Evolutionary conservation across 2,113 vertebrate genomes (phyloP), one percentile per base, ranked within the genome.

Genomic region (Thamnophis sirtalis): DNA sequence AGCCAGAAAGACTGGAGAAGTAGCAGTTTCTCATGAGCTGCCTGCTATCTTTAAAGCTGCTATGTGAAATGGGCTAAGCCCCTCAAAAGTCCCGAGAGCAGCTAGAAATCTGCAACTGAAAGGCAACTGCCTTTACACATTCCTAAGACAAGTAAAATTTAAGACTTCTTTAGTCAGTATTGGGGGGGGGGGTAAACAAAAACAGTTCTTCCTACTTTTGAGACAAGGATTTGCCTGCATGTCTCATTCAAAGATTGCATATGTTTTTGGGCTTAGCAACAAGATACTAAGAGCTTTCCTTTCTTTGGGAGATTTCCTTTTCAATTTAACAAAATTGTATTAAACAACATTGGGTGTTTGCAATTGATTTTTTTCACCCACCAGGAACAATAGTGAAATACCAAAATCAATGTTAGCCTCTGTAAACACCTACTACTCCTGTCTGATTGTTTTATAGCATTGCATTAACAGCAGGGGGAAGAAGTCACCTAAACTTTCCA

Each of bases 351-450:
- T 89, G 86, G 53, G 92, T 94, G 68, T 93, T 95, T 94, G 68
- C 53, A 95, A 96, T 91, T 93, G 95, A 96, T 97, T 96, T 96
- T 60, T 95, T 89, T 93, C 55, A 95, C 87, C 89, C 56, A 95
- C 90, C 90, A 93, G 93, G 85, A 95, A 88, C 90, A 95, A 84
- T 89, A 93, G 89, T 95, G 92, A 95, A 96, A 95, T 86, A 88
- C 60, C 86, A 90, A 93, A 96, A 96, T 94, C 94, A 95, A 88
- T 95, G 88, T 28, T 9, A 5, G 89, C 89, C 92, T 86, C 54
- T 88, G 58, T 51, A 63, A 97, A 95, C 49, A 60, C 9, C 90
- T 84, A 86, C 84, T 95, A 43, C 38, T 94, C 95, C 93, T 87
- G 11, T 91, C 93, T 96, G 89, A 94, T 92, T 84, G 56, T 43